phyloP scores from a whole-genome alignment of 1,140 invertebrate genomes.

The Dysdera silvatica region DNA sequence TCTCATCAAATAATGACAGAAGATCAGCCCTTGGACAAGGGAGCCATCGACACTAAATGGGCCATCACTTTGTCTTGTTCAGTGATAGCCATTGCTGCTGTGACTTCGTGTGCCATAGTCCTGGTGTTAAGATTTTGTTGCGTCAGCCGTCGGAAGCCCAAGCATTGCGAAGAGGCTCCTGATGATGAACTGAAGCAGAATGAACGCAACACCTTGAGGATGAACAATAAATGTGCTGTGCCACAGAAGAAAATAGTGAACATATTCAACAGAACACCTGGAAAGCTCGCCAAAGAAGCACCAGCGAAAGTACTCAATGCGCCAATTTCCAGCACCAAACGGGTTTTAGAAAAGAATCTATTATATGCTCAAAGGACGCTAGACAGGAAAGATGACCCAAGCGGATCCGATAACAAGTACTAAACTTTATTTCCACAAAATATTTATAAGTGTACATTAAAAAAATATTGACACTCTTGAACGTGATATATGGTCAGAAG shows the following conservation, averaged over 20 bases:
- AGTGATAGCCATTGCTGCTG: slow-evolving; percentile 46
- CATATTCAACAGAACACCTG: slow-evolving; percentile 18
- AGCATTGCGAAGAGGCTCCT: not conserved
- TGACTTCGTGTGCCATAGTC: slow-evolving; percentile 50
- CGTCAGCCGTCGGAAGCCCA: slow-evolving; percentile 25
- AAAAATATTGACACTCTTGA: too few species aligned
- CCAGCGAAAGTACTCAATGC: slow-evolving; percentile 27
- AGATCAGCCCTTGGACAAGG: too few species aligned
- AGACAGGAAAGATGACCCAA: slow-evolving; percentile 6
- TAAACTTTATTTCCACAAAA: too few species aligned
- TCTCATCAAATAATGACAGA: too few species aligned
- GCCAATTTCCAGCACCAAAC: slow-evolving; percentile 10
- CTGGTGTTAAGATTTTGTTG: slow-evolving; percentile 86
- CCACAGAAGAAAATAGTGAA: slow-evolving; percentile 24
- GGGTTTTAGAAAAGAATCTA: slow-evolving; percentile 19
- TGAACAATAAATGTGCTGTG: slow-evolving; percentile 19
- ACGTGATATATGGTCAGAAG: too few species aligned
- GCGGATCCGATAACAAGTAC: too few species aligned
- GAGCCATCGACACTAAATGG: too few species aligned
- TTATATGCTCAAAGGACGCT: slow-evolving; percentile 13
- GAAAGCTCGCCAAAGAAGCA: not conserved
- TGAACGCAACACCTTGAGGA: slow-evolving; percentile 11
- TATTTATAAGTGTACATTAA: too few species aligned
- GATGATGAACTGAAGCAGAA: slow-evolving; percentile 19
- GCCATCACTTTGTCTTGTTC: too few species aligned